These are phyloP conservation scores for Podabrus alpinus DNA, from an alignment of 2,888 invertebrate genomes.

Conservation along the genomic window DNA sequence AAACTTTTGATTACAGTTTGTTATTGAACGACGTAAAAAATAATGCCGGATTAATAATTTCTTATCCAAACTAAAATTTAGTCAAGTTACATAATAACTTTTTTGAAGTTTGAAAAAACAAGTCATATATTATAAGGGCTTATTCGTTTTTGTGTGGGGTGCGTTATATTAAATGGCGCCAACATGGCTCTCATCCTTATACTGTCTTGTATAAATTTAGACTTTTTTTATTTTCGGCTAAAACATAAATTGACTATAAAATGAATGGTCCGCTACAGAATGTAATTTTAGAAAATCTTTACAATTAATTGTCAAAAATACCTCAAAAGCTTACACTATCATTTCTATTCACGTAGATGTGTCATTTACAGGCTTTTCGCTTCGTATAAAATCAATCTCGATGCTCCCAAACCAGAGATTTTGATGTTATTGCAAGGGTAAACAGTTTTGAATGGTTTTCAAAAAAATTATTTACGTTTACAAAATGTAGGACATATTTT, in stretches of 20 bases:
- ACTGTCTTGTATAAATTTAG: not conserved
- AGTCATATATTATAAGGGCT: not conserved
- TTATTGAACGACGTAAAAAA: slow-evolving; percentile 6
- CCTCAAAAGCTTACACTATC: not conserved
- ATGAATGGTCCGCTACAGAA: too few relatives aligned
- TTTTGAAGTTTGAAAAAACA: not conserved
- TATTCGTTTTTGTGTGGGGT: not conserved
- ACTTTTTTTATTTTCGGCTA: not conserved
- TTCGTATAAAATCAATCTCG: not conserved
- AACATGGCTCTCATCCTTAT: not conserved
- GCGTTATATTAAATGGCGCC: not conserved
- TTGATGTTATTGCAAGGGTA: not conserved
- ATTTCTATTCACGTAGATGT: not conserved
- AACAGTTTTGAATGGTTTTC: not conserved
- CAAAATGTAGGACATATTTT: not conserved
- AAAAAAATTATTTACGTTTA: not conserved
- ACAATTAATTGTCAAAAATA: not conserved
- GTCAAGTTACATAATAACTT: not conserved
- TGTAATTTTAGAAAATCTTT: not conserved
- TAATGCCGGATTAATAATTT: not conserved
- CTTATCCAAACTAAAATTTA: not conserved
- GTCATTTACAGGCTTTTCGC: not conserved
- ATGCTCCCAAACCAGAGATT: not conserved
- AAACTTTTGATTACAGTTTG: slow-evolving; percentile 2
- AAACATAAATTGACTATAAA: not conserved